These are phyloP conservation scores for Urocyon cinereoargenteus DNA, from an alignment of 2,797 vertebrate genomes.

Conservation along the genomic window DNA sequence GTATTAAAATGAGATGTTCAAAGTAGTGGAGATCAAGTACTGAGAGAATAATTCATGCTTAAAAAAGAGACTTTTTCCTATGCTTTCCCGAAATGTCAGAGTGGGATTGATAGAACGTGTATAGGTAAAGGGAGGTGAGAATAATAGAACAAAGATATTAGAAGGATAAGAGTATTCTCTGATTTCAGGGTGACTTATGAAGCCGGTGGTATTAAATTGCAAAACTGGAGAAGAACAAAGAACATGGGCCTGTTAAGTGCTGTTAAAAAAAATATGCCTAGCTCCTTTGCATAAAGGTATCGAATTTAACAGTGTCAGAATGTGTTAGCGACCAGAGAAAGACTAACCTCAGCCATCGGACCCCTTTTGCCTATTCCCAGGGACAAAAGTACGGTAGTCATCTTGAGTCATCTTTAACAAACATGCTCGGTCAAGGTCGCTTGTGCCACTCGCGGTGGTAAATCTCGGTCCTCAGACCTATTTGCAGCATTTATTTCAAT, in stretches of 20 bases:
- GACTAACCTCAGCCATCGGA: not conserved
- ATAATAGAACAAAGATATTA: not conserved
- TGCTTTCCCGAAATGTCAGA: conserved; percentile 11
- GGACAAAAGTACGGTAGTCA: not conserved
- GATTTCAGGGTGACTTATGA: not conserved
- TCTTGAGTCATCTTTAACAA: not conserved
- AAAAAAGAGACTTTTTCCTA: conserved; percentile 8
- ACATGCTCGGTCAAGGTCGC: not conserved
- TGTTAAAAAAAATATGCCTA: conserved; percentile 45
- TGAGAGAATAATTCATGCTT: conserved; percentile 42
- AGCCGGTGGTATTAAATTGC: conserved; percentile 27
- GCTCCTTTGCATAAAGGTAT: not conserved
- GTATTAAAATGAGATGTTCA: conserved; percentile 62
- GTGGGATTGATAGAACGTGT: not conserved
- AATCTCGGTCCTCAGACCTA: not conserved
- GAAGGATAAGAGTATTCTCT: not conserved
- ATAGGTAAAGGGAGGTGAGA: conserved; percentile 38
- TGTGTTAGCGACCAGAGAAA: not conserved
- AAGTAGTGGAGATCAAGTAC: conserved; percentile 28
- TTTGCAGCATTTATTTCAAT: not conserved
- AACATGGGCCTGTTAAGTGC: not conserved
- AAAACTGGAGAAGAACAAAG: not conserved
- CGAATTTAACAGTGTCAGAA: not conserved
- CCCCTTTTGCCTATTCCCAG: not conserved
- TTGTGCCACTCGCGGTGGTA: not conserved